These are phyloP conservation scores for Heterodera schachtii DNA, from an alignment of 1,140 invertebrate genomes.

Conservation along the genomic window DNA sequence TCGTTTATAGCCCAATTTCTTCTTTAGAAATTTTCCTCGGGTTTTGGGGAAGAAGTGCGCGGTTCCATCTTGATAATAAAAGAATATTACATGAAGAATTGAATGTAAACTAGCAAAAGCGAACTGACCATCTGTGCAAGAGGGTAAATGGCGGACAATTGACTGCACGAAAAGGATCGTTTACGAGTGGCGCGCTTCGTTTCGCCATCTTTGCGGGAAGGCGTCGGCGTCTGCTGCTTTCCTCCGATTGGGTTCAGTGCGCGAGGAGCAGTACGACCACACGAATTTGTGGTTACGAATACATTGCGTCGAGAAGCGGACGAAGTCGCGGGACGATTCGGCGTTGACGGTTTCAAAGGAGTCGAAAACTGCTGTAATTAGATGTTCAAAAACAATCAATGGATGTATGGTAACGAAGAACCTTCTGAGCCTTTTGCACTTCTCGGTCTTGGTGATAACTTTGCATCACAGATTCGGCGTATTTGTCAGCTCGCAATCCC, in stretches of 20 bases:
- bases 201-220: neutral
- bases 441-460: conserved; percentile 18
- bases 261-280: neutral
- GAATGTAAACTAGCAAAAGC: neutral
- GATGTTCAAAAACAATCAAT: neutral
- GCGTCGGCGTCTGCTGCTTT: neutral
- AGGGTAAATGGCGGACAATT: conserved; percentile 14
- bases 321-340: neutral
- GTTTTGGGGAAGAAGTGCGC: neutral
- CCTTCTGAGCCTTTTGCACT: conserved; percentile 19
- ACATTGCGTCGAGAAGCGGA: conserved; percentile 3
- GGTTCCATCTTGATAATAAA: neutral
- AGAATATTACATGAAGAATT: neutral
- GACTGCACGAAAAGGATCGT: conserved; percentile 18
- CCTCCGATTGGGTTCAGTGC: neutral
- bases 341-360: neutral
- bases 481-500: conserved; percentile 15
- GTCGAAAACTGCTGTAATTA: conserved; percentile 10
- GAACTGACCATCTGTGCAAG: neutral
- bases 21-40: neutral
- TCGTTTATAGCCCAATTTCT: neutral
- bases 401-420: neutral
- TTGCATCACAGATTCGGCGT: conserved; percentile 11
- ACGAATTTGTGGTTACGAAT: neutral
- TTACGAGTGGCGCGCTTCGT: neutral